Base-by-base conservation (phyloP, 2,113 vertebrate genomes). In the Haemorhous mexicanus region DNA sequence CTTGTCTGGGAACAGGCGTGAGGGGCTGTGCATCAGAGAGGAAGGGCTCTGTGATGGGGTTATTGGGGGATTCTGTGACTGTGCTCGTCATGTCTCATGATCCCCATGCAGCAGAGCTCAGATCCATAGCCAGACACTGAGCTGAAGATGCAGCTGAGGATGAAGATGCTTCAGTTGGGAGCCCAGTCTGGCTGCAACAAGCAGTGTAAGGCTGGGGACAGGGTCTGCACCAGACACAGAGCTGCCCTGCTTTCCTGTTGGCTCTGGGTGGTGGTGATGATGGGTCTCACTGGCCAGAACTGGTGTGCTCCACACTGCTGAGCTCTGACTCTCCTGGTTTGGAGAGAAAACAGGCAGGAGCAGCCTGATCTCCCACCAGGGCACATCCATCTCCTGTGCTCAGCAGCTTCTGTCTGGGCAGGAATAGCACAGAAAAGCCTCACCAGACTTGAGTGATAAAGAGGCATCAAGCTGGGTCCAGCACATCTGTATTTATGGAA, bases 21-120 rank as follows among this genome's bases (percentile, higher is more conserved):
- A 90, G 56, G 43, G 68, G 83, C 35, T 78, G 88, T 24, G 85
- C 47, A 91, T 80, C 83, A 90, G 87, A 97, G 87, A 21, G 75
- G 62, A 37, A 78, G 52, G 50, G 67, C 12, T 83, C 85, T 44
- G 35, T 22, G 28, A 61, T 1, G 6, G 50, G 61, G 88, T 19
- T 30, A 30, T 53, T 30, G 52, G 52, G 52, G 52, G 18, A 19
- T 53, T 86, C 76, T 69, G 24, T 56, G 53, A 50, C n/a, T 1
- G 0, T 73, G 58, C 55, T 64, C 0, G 0, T 46, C 52, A 11
- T 32, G 15, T 59, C n/a, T 73, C 41, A 16, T 16, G 66, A 52
- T 27, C 12, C 37, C 30, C 41, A 4, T 6, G 27, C n/a, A 58
- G n/a, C 23, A 9, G 18, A 90, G 70, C 49, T 67, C 58, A 49